Evolutionary conservation across 1,140 invertebrate species (phyloP).

Genomic region (Lucilia cuprina): DNA sequence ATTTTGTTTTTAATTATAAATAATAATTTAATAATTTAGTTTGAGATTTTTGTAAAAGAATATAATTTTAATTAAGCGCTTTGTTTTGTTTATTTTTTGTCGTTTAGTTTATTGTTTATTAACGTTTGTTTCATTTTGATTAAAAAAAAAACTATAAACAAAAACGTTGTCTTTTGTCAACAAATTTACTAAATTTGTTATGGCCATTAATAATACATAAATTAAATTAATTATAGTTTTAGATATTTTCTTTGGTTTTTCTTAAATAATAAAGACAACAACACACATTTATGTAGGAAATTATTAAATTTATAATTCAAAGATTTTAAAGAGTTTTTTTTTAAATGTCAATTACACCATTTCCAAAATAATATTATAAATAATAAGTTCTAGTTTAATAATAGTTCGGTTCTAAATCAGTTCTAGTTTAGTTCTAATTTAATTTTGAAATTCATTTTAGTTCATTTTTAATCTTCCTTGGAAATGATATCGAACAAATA

Average conservation of each 20-base stretch:
- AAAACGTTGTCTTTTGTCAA: no score
- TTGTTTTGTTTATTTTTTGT: background rate
- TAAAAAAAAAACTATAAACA: no score
- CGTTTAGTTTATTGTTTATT: background rate
- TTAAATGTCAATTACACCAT: background rate
- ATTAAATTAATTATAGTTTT: background rate
- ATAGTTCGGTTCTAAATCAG: no score
- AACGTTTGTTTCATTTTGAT: no score
- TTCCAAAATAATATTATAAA: background rate
- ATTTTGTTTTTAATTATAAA: background rate
- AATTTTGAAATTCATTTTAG: no score
- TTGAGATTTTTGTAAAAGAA: background rate
- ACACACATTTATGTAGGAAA: no score
- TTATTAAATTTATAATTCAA: no score
- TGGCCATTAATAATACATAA: background rate
- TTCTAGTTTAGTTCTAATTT: no score
- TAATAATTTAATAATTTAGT: conserved; percentile 8
- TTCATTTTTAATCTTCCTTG: no score
- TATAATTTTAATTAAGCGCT: background rate
- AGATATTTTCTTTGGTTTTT: background rate
- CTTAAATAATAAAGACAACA: background rate
- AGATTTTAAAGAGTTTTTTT: background rate
- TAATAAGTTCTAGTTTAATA: no score
- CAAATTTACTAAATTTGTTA: no score
- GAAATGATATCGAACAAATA: no score